Base-by-base conservation (phyloP, 2,888 invertebrate species). In the Cheilosia vulpina region DNA sequence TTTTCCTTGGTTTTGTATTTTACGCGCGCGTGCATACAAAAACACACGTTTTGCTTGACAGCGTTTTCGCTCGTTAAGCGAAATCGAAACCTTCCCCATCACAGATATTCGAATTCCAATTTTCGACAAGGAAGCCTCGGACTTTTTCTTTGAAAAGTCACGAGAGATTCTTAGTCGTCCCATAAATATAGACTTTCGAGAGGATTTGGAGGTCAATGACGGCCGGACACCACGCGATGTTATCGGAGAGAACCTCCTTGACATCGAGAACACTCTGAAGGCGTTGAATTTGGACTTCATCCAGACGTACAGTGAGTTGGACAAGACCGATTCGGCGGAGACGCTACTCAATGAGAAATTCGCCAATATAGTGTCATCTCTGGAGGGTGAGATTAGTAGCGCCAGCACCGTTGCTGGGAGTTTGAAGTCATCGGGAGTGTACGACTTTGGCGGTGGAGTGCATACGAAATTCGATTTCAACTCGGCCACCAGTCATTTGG, bases 101-200 rank as follows among this genome's bases (percentile, higher is more conserved):
- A 89, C 91, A 57, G 92, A 92, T 76, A 91, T 94, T 72, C 93
- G 94, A 84, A 92, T 95, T 58, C 95, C 95, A 2, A 91, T 95
- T 17, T 95, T 95, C 94, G 95, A 95, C 90, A 95, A 95, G 90
- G 95, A 95, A n/a, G 95, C 94, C 13, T 95, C 95, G 0, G 95
- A 95, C 90, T 95, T 95, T 89, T 95, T 95, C 89, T 95, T 96
- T 89, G 95, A 95, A 45, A 95, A 95, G 89, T 95, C 95, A 0
- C 94, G 95, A 5, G 95, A 95, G 90, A 92, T 96, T 15, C 91
- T 95, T 2, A 94, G 94, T 45, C 94, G 94, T 63, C 95, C 95
- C 0, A 87, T 92, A 58, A 90, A 89, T 53, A 87, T 91, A 38
- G 91, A 91, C 79, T 83, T 88, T 90, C 89, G 87, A 68, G 89